Evolutionary conservation across 2,888 invertebrate genomes (phyloP).

Genomic region (Crematogaster levior): DNA sequence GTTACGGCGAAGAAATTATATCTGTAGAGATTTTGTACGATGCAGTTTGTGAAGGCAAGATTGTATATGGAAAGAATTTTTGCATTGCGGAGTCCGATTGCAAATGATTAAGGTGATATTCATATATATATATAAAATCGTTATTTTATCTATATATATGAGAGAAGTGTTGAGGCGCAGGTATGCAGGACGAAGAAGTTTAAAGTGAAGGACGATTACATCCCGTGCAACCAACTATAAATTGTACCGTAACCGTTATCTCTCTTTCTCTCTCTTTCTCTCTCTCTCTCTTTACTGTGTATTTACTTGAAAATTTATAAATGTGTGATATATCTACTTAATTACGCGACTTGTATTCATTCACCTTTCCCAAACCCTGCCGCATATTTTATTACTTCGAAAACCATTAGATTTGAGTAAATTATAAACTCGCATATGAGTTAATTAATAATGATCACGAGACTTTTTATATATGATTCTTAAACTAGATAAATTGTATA

Average conservation of each 20-base stretch:
- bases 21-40: constrained; percentile 25
- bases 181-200: constrained; percentile 20
- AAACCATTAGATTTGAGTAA: not conserved
- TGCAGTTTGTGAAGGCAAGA: not conserved
- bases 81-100: not conserved
- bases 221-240: constrained; percentile 46
- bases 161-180: constrained; percentile 16
- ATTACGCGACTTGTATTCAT: constrained; percentile 37
- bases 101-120: constrained; percentile 1
- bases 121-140: not conserved
- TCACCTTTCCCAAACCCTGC: constrained; percentile 21
- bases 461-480: not conserved
- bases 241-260: constrained; percentile 60
- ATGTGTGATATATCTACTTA: constrained; percentile 60
- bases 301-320: constrained; percentile 65
- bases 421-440: not conserved
- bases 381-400: not conserved
- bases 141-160: constrained; percentile 42
- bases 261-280: no score
- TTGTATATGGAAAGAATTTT: constrained; percentile 1
- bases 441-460: not conserved
- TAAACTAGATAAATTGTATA: not conserved
- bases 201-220: constrained; percentile 34
- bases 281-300: constrained; percentile 58
- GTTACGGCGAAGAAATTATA: not conserved